Evolutionary conservation across 1,140 invertebrate species (phyloP).

Genomic region (Procambarus virginalis): DNA sequence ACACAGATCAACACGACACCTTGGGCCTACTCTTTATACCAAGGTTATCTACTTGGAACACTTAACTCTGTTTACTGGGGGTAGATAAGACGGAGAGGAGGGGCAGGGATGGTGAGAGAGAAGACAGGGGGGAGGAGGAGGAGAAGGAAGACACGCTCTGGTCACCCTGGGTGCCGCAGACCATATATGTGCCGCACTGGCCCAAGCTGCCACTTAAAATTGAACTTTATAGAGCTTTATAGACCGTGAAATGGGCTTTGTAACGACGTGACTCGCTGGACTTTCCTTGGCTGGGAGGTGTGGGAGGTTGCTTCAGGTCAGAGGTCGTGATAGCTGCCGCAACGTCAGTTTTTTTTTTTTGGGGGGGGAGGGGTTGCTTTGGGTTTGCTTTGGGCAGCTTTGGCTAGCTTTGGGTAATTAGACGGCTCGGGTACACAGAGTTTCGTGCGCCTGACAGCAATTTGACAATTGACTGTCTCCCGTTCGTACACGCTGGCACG

Average conservation of each 20-base stretch:
- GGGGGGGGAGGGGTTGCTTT: background rate
- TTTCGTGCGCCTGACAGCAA: no score
- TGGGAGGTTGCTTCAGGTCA: background rate
- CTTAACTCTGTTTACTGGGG: no score
- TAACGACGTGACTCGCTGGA: slow-evolving; percentile 4
- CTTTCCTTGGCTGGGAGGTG: background rate
- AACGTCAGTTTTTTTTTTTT: background rate
- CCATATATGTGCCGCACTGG: slow-evolving; percentile 7
- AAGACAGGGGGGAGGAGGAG: background rate
- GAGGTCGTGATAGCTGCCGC: background rate
- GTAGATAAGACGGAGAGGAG: no score
- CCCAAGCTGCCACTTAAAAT: slow-evolving; percentile 30
- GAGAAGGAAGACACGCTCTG: background rate
- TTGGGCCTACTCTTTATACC: no score
- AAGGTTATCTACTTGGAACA: no score
- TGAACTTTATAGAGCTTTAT: slow-evolving; percentile 37
- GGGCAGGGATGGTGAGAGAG: no score
- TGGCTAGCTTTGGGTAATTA: no score
- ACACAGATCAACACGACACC: no score
- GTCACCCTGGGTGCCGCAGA: background rate
- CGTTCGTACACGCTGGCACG: no score
- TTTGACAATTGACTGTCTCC: no score
- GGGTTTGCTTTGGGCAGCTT: no score
- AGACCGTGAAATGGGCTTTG: slow-evolving; percentile 33
- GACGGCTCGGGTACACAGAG: no score